phyloP scores from a whole-genome alignment of 2,888 invertebrate species.

The Drosophila testacea region DNA sequence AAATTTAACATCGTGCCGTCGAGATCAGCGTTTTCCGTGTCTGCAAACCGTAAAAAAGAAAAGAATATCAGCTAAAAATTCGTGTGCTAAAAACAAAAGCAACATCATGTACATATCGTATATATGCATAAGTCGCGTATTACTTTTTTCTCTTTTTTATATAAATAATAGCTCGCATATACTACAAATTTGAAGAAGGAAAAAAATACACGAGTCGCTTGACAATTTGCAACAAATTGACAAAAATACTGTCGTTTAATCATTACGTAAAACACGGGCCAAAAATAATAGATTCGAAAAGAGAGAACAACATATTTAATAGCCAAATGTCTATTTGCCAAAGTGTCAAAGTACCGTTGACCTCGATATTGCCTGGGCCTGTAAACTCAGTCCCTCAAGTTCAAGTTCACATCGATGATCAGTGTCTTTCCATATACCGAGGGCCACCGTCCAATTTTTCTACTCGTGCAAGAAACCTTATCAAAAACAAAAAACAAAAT shows the following conservation, averaged over 20 bases:
- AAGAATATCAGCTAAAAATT: constrained; percentile 33
- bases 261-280: constrained; percentile 71
- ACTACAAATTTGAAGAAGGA: constrained; percentile 37
- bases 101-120: constrained; percentile 58
- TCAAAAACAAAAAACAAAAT: constrained; percentile 7
- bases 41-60: constrained; percentile 17
- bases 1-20: constrained; percentile 72
- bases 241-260: constrained; percentile 73
- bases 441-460: background rate
- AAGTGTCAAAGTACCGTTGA: constrained; percentile 62
- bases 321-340: constrained; percentile 54
- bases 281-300: constrained; percentile 31
- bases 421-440: constrained; percentile 3
- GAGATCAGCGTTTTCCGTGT: constrained; percentile 53
- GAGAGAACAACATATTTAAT: constrained; percentile 34
- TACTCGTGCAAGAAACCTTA: background rate
- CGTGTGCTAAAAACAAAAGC: constrained; percentile 44
- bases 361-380: constrained; percentile 33
- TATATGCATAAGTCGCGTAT: constrained; percentile 40
- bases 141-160: constrained; percentile 45
- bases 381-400: constrained; percentile 63
- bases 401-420: constrained; percentile 62
- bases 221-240: constrained; percentile 76
- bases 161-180: constrained; percentile 71
- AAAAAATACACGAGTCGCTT: constrained; percentile 36